Conservation (phyloP, 2,113 vertebrate genomes). For the Corynorhinus townsendii region DNA sequence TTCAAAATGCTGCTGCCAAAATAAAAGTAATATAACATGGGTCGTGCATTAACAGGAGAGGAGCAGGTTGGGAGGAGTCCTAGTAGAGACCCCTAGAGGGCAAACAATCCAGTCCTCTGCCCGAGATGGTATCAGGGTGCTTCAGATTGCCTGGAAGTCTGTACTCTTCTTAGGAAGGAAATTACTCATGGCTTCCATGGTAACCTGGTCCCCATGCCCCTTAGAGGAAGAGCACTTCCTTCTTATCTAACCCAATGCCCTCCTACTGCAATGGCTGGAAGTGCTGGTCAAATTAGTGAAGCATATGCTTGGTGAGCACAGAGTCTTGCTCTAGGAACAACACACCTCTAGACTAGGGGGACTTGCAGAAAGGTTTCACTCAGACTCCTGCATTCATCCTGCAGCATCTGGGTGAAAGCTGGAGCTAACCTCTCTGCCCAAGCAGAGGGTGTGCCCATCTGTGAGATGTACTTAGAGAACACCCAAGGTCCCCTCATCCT, state of each 20-base stretch:
- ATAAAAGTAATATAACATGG: neutral
- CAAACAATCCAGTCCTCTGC: neutral
- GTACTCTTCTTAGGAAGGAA: slow-evolving; percentile 67
- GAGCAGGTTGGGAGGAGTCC: neutral
- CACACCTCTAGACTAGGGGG: neutral
- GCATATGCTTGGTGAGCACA: neutral
- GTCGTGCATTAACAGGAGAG: neutral
- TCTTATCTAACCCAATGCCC: neutral
- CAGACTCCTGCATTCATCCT: neutral
- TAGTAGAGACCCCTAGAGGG: neutral
- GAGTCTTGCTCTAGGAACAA: neutral
- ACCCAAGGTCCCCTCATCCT: neutral
- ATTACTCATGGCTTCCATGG: slow-evolving; percentile 63
- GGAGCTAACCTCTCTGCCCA: neutral
- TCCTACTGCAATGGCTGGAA: neutral
- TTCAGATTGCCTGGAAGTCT: slow-evolving; percentile 40
- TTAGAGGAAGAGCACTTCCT: slow-evolving; percentile 39
- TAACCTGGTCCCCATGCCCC: neutral
- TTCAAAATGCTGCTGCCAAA: neutral
- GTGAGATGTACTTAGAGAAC: neutral
- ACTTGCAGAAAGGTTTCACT: neutral
- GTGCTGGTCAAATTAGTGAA: neutral
- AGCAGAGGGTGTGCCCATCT: neutral
- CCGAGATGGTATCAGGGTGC: neutral
- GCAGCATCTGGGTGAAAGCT: neutral